Evolutionary conservation across 2,113 vertebrate species (phyloP), one percentile per base, ranked within the genome.

Genomic region (Euleptes europaea): DNA sequence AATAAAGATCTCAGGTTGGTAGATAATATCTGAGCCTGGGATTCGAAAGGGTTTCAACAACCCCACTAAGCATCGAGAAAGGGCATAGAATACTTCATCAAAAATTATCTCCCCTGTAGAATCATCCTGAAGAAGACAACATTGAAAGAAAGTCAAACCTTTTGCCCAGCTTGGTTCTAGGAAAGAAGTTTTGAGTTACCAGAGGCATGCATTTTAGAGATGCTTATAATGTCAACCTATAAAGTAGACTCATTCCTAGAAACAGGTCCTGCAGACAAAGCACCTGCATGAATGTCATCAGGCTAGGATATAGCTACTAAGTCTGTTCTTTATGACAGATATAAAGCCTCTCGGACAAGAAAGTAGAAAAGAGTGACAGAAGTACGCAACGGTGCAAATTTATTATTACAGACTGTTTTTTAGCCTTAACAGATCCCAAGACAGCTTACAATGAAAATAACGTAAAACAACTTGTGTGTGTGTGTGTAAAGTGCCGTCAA

Each of bases 91-190:
- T 74, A 99, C 98, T 93, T 99, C 98, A 88, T 99, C 99, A 72
- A 99, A 99, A 89, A 99, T 98, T 94, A 99, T 98, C 95, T 99
- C 98, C 9, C 98, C 99, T 0, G 98, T 98, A 88, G 98, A 97
- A 92, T 99, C 99, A 89, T 99, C 98, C 99, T 99, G 93, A 33
- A 88, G 78, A 87, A 92, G 10, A 73, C n/a, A 72, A 73, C 1
- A 60, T n/a, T 65, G 40, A 85, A 67, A 78, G 40, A 12, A 4
- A 63, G 72, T 73, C 10, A 15, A 86, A 84, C 3, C n/a, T 35
- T 87, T 78, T 57, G 75, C 69, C 26, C 1, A 80, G 21, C 14
- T 57, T 65, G 0, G 47, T 7, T 83, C 38, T 35, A 0, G 66
- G 31, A 13, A 44, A 8, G 4, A 8, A 78, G n/a, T 35, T 31